These are phyloP conservation scores for Drosophila algonquin DNA, from an alignment of 2,888 invertebrate genomes.

Conservation along the genomic window DNA sequence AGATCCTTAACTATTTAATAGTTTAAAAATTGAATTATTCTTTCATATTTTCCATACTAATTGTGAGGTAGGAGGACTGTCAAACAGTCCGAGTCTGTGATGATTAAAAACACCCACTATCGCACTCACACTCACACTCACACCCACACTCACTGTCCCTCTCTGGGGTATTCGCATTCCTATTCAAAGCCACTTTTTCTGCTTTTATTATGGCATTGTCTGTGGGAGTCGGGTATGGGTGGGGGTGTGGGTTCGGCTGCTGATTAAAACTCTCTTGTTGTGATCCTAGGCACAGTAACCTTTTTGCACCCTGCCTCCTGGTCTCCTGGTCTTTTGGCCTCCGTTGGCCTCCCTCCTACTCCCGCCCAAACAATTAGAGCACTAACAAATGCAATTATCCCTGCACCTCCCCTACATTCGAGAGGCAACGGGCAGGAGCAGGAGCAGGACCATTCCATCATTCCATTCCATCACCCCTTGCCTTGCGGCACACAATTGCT, in stretches of 20 bases:
- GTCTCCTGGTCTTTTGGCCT: constrained; percentile 3
- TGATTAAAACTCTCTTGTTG: constrained; percentile 76
- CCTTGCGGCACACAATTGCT: constrained; percentile 68
- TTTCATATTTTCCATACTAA: neutral
- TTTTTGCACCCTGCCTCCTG: constrained; percentile 46
- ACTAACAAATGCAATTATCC: constrained; percentile 76
- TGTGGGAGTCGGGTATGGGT: constrained; percentile 11
- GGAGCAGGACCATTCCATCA: neutral
- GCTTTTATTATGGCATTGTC: constrained; percentile 1
- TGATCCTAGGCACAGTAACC: constrained; percentile 71
- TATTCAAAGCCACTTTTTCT: neutral
- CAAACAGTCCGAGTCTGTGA: neutral
- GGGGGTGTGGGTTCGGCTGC: constrained; percentile 28
- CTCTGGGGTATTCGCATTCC: neutral
- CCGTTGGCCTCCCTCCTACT: constrained; percentile 20
- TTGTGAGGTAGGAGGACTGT: constrained; percentile 1
- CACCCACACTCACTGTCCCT: constrained; percentile 5
- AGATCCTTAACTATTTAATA: neutral
- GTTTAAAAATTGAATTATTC: neutral
- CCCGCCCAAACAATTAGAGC: constrained; percentile 71
- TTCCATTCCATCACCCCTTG: constrained; percentile 22
- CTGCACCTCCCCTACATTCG: constrained; percentile 23
- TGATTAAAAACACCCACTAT: constrained; percentile 2
- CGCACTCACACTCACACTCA: too few species aligned
- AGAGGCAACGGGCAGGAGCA: neutral